phyloP scores from a whole-genome alignment of 2,797 vertebrate genomes.

The Potorous gilbertii region DNA sequence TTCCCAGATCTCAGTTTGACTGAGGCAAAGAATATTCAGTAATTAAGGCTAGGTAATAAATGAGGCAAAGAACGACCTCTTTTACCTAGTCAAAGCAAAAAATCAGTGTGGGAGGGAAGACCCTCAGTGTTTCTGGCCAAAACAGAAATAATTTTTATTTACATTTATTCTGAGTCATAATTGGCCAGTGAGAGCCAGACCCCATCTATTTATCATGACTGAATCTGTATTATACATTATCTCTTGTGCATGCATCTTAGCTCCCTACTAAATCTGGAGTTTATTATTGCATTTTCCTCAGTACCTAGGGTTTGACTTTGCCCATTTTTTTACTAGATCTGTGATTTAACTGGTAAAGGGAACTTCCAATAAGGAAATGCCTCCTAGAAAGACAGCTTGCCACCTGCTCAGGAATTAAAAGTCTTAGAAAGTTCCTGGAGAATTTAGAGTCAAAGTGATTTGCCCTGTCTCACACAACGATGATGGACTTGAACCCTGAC shows the following conservation, averaged over 20 bases:
- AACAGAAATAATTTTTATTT: no score
- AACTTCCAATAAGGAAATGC: neutral
- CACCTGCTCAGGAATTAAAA: neutral
- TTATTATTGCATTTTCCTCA: neutral
- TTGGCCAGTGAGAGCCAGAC: no score
- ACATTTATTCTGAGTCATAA: no score
- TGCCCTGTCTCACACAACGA: neutral
- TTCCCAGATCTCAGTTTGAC: no score
- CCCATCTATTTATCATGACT: no score
- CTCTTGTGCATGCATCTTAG: neutral
- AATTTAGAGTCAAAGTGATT: neutral
- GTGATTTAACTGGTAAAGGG: neutral
- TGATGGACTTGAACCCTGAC: neutral
- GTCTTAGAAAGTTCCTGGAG: neutral
- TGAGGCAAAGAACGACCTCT: no score
- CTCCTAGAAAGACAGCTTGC: neutral
- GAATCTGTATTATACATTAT: neutral
- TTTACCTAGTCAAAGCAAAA: no score
- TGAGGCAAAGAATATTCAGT: no score
- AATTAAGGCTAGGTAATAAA: no score
- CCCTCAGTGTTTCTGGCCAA: no score
- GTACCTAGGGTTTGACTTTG: neutral
- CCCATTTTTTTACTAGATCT: neutral
- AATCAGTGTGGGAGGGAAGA: no score
- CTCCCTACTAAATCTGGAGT: neutral